phyloP scores from a whole-genome alignment of 2,888 invertebrate genomes.

The Lacanobia wlatinum region DNA sequence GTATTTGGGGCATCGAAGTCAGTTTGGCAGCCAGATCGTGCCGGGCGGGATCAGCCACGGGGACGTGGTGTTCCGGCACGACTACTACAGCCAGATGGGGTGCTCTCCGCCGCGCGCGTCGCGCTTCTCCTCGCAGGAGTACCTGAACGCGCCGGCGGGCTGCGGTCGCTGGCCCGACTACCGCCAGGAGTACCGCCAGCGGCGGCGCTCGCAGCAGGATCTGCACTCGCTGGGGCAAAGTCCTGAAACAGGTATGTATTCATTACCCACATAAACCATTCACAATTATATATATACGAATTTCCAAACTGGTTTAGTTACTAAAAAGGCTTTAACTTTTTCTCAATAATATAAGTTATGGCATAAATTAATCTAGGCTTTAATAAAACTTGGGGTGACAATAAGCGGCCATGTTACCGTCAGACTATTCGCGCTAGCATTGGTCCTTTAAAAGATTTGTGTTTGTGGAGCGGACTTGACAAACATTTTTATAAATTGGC shows the following conservation, averaged over 20 bases:
- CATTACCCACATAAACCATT: background rate
- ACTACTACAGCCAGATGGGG: slow-evolving; percentile 84
- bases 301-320: background rate
- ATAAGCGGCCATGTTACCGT: slow-evolving; percentile 19
- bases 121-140: slow-evolving; percentile 89
- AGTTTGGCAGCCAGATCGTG: slow-evolving; percentile 84
- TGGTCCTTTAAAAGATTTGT: slow-evolving; percentile 49
- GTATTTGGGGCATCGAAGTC: slow-evolving; percentile 82
- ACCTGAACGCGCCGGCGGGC: slow-evolving; percentile 85
- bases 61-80: slow-evolving; percentile 87
- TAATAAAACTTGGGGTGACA: slow-evolving; percentile 10
- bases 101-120: slow-evolving; percentile 85
- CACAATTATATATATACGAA: background rate
- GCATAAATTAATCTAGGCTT: slow-evolving; percentile 34
- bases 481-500: slow-evolving; percentile 61
- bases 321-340: slow-evolving; percentile 19
- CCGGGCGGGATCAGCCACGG: slow-evolving; percentile 85
- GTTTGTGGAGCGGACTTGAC: slow-evolving; percentile 42
- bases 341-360: slow-evolving; percentile 22
- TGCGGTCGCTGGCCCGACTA: slow-evolving; percentile 87
- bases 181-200: slow-evolving; percentile 85
- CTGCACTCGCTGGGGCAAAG: slow-evolving; percentile 86
- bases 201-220: slow-evolving; percentile 88
- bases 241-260: slow-evolving; percentile 84
- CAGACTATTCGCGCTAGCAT: slow-evolving; percentile 22